A percentile compares a stretch with the other conserved stretches of the same genome.
Evolutionary conservation across 1,140 invertebrate genomes (phyloP).

Genomic region (Sinella curviseta): DNA sequence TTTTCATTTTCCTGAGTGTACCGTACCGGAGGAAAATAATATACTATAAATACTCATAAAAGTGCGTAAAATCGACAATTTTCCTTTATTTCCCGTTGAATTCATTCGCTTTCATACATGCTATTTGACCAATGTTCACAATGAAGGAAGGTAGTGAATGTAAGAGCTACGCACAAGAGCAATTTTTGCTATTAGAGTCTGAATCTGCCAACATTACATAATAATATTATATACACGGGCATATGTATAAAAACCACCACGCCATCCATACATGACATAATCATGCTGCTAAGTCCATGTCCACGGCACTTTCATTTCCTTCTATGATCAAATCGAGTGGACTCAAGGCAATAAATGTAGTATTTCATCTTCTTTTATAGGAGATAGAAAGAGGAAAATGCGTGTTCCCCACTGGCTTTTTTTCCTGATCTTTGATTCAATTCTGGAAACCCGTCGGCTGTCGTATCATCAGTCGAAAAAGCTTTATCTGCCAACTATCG

Average conservation of each 20-base stretch:
- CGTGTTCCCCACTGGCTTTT: background rate
- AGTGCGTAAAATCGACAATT: background rate
- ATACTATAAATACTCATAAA: slow-evolving; percentile 3
- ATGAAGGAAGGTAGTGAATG: too few relatives aligned
- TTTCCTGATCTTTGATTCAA: slow-evolving; percentile 22
- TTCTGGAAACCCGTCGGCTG: slow-evolving; percentile 4
- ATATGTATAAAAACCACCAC: background rate
- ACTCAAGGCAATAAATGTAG: background rate
- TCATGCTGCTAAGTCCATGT: background rate
- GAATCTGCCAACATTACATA: too few relatives aligned
- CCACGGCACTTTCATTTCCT: background rate
- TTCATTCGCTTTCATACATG: background rate
- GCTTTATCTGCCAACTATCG: background rate
- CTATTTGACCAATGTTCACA: background rate
- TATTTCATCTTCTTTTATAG: slow-evolving; percentile 7
- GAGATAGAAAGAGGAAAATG: background rate
- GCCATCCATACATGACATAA: background rate
- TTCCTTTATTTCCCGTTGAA: background rate
- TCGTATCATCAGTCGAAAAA: background rate
- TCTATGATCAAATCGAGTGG: background rate
- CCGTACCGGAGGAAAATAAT: too few relatives aligned
- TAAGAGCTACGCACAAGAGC: too few relatives aligned
- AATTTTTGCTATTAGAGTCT: too few relatives aligned
- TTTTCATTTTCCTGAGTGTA: background rate
- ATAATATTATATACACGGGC: too few relatives aligned